Percentiles rank a stretch among this genome's conserved stretches.
phyloP scores from a whole-genome alignment of 2,888 invertebrate species.

The Erebia palarica region DNA sequence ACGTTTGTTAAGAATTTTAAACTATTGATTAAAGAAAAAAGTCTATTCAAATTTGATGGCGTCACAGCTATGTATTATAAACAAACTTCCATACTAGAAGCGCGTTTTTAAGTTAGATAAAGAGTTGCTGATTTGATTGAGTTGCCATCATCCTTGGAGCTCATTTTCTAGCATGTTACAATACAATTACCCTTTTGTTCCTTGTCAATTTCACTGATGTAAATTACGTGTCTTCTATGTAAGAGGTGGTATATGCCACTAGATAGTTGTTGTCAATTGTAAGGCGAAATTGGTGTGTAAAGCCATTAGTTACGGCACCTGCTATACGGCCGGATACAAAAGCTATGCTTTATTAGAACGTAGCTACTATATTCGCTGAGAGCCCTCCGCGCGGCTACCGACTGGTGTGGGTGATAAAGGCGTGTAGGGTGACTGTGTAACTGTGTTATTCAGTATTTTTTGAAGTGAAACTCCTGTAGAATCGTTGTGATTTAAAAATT shows the following conservation, averaged over 20 bases:
- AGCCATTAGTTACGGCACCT: slow-evolving; percentile 32
- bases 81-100: no score
- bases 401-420: slow-evolving; percentile 37
- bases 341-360: slow-evolving; percentile 33
- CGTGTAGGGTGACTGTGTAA: slow-evolving; percentile 20
- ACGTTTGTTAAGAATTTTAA: no score
- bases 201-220: background rate
- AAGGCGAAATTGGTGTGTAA: slow-evolving; percentile 10
- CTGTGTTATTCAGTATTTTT: no score
- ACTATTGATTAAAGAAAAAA: no score
- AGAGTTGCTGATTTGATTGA: no score
- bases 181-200: background rate
- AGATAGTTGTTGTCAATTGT: slow-evolving; percentile 3
- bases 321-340: slow-evolving; percentile 22
- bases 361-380: slow-evolving; percentile 34
- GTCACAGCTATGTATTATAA: no score
- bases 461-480: no score
- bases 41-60: no score
- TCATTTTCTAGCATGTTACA: no score
- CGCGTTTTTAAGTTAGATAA: no score
- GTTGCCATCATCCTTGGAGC: no score
- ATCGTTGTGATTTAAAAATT: no score
- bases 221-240: background rate
- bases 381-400: slow-evolving; percentile 34
- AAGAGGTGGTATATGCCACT: background rate